Percentiles rank a stretch among this genome's conserved stretches.
These are phyloP conservation scores for Peromyscus eremicus DNA, from an alignment of 2,797 vertebrate genomes.

Conservation along the genomic window DNA sequence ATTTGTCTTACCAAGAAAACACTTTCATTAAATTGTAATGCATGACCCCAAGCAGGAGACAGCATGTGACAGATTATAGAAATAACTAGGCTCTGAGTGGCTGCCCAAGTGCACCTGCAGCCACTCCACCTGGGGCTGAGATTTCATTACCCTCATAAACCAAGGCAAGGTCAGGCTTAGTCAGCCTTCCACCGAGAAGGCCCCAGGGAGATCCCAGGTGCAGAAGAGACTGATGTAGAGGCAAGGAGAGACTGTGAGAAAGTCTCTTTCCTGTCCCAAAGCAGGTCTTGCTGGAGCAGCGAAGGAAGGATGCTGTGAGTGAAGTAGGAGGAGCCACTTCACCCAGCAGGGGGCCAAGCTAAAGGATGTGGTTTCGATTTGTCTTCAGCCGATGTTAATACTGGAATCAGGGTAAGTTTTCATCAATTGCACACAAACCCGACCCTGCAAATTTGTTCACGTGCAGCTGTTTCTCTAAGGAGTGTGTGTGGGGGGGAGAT, in stretches of 20 bases:
- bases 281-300: background rate
- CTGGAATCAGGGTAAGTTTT: conserved; percentile 41
- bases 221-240: conserved; percentile 50
- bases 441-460: conserved; percentile 73
- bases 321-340: conserved; percentile 21
- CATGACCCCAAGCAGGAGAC: conserved; percentile 67
- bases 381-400: conserved; percentile 43
- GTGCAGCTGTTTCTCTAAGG: conserved; percentile 63
- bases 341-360: background rate
- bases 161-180: conserved; percentile 77
- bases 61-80: conserved; percentile 78
- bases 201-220: conserved; percentile 79
- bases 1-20: conserved; percentile 76
- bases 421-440: conserved; percentile 15
- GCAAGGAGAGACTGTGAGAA: conserved; percentile 47
- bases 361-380: conserved; percentile 52
- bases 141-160: conserved; percentile 83
- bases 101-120: conserved; percentile 69
- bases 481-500: too few relatives aligned
- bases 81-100: conserved; percentile 74
- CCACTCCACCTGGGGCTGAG: conserved; percentile 75
- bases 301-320: background rate
- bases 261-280: conserved; percentile 62
- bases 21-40: conserved; percentile 73
- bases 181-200: conserved; percentile 76